These are phyloP conservation scores for Cottoperca gobio DNA, from an alignment of 2,797 vertebrate genomes.

Conservation along the genomic window DNA sequence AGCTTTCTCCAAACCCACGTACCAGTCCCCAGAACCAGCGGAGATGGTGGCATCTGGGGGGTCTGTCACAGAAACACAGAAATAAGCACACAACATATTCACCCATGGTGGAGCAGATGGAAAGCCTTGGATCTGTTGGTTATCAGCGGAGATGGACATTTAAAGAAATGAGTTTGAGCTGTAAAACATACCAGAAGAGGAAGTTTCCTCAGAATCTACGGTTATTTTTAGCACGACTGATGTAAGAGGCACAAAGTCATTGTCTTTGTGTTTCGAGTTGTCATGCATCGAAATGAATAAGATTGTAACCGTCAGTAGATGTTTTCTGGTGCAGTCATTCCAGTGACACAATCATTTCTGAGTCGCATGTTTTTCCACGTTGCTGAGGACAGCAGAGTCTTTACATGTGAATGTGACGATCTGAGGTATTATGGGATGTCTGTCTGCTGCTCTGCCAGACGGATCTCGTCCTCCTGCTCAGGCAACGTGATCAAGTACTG, in stretches of 20 bases:
- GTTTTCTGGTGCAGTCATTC: neutral
- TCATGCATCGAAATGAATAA: neutral
- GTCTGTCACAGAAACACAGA: conserved; percentile 71
- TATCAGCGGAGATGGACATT: neutral
- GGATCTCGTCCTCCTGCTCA: neutral
- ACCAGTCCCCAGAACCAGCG: conserved; percentile 51
- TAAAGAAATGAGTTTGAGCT: neutral
- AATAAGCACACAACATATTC: neutral
- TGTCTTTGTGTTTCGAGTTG: too few species aligned
- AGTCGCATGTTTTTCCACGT: neutral
- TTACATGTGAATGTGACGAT: conserved; percentile 1
- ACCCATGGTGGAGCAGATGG: neutral
- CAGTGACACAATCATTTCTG: neutral
- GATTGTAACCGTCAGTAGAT: neutral
- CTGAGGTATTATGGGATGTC: neutral
- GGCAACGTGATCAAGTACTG: neutral
- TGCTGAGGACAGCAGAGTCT: neutral
- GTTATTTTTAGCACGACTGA: neutral
- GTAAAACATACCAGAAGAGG: neutral
- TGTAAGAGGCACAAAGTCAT: too few species aligned
- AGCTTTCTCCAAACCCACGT: conserved; percentile 65
- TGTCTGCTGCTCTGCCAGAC: neutral
- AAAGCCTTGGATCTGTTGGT: neutral
- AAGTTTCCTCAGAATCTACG: neutral
- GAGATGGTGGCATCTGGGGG: conserved; percentile 80